Conservation (phyloP, 2,113 vertebrate genomes). For the Leucopsar rothschildi region DNA sequence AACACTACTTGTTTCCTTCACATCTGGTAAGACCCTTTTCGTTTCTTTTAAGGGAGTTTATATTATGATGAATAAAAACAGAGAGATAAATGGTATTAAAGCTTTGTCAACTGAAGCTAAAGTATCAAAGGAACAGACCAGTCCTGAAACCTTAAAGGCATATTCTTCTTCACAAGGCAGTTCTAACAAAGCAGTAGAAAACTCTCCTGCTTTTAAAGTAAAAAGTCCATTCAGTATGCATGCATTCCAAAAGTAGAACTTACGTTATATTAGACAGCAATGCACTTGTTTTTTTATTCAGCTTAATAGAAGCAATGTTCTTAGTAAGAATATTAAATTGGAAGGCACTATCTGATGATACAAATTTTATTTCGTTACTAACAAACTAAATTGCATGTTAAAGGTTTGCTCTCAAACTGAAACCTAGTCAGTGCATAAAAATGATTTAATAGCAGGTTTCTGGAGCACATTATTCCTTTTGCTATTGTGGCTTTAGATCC, state of each 20-base stretch:
- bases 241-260: conserved; percentile 37
- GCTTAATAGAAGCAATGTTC: conserved; percentile 52
- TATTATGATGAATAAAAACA: conserved; percentile 5
- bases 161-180: neutral
- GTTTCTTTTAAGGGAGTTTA: neutral
- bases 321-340: conserved; percentile 66
- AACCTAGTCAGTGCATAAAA: conserved; percentile 17
- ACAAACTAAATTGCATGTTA: conserved; percentile 25
- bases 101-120: neutral
- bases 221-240: neutral
- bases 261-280: conserved; percentile 32
- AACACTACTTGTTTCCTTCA: neutral
- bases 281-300: conserved; percentile 25
- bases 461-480: neutral
- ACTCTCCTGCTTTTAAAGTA: conserved; percentile 32
- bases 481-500: neutral
- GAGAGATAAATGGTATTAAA: conserved; percentile 12
- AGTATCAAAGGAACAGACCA: conserved; percentile 5
- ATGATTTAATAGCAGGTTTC: neutral
- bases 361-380: neutral
- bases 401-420: conserved; percentile 5
- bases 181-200: conserved; percentile 5
- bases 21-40: neutral
- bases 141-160: conserved; percentile 1
- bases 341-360: conserved; percentile 5